Conservation (phyloP, 1,140 invertebrate species). For the Drosophila parvula region DNA sequence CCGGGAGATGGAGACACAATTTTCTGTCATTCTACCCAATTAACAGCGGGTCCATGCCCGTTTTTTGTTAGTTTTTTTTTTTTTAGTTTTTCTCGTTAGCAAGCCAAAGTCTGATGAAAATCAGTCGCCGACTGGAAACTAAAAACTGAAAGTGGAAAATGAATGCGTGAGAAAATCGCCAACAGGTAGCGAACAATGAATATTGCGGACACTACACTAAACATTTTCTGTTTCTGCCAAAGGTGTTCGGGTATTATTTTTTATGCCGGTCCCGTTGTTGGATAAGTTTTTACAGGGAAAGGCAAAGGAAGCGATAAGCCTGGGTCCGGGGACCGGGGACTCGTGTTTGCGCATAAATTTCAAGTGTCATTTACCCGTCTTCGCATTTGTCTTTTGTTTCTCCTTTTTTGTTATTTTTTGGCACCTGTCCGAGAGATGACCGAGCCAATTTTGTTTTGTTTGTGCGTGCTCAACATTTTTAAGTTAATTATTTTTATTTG, state of each 20-base stretch:
- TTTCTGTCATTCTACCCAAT: conserved; percentile 72
- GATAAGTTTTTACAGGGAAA: conserved; percentile 38
- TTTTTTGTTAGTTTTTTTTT: conserved; percentile 4
- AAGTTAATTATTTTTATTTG: conserved; percentile 78
- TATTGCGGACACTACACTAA: conserved; percentile 59
- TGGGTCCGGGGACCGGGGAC: conserved; percentile 26
- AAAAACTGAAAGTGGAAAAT: conserved; percentile 80
- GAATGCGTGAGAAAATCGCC: conserved; percentile 76
- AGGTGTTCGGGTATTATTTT: conserved; percentile 55
- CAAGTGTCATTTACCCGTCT: conserved; percentile 80
- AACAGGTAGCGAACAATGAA: conserved; percentile 46
- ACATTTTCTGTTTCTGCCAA: conserved; percentile 60
- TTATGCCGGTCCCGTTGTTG: conserved; percentile 75
- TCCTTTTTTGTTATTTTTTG: conserved; percentile 62
- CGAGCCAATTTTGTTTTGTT: conserved; percentile 68
- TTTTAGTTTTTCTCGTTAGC: conserved; percentile 31
- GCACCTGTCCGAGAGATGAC: conserved; percentile 72
- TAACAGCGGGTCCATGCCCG: conserved; percentile 54
- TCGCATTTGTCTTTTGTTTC: conserved; percentile 59
- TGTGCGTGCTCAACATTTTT: conserved; percentile 69
- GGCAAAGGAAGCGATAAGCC: conserved; percentile 59
- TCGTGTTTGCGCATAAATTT: conserved; percentile 81
- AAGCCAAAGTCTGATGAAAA: conserved; percentile 72
- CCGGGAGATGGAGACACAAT: conserved; percentile 34
- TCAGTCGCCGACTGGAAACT: conserved; percentile 40